These are phyloP conservation scores for Malacoraja senta DNA, from an alignment of 2,797 vertebrate genomes.

Conservation along the genomic window DNA sequence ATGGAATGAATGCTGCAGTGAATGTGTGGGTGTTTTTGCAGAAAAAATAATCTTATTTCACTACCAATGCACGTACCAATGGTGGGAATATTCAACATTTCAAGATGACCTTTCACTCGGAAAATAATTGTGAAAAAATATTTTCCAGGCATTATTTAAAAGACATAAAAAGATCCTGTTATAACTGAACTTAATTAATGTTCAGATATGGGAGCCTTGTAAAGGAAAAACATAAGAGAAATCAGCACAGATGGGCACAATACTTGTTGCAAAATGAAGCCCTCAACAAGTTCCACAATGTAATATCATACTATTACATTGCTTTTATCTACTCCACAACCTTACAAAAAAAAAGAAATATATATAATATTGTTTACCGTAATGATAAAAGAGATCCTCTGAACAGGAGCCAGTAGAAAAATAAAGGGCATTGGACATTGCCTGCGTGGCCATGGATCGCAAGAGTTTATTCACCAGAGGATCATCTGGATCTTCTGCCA, in stretches of 20 bases:
- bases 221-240: background rate
- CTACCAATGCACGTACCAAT: background rate
- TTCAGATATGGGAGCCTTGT: background rate
- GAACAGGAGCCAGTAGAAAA: constrained; percentile 77
- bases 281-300: background rate
- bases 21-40: background rate
- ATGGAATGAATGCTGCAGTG: constrained; percentile 13
- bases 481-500: constrained; percentile 70
- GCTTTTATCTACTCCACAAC: background rate
- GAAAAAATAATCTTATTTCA: background rate
- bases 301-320: background rate
- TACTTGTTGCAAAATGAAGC: background rate
- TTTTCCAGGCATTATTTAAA: background rate
- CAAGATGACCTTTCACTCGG: background rate
- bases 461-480: constrained; percentile 78
- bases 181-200: background rate
- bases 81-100: background rate
- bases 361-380: constrained; percentile 57
- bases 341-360: background rate
- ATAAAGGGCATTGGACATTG: constrained; percentile 89
- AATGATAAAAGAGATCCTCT: constrained; percentile 76
- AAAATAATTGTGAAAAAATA: background rate
- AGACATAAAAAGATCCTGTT: background rate
- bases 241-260: background rate
- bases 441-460: constrained; percentile 84